These are phyloP conservation scores for Avahi laniger DNA, from an alignment of 2,797 vertebrate species.

Conservation along the genomic window DNA sequence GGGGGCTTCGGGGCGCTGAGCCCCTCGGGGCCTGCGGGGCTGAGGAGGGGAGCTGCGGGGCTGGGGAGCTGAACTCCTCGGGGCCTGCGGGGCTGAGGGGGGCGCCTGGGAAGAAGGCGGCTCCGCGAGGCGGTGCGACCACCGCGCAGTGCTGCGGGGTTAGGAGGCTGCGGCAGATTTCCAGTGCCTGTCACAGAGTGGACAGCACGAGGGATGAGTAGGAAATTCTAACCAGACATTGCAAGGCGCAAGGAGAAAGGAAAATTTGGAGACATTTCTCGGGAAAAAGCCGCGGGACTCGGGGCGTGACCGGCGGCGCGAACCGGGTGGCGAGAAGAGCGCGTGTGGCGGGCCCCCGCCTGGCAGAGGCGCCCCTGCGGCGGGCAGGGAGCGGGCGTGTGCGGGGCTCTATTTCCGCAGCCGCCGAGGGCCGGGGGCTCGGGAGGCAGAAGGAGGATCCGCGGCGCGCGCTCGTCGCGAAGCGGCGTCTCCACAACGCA, in stretches of 20 bases:
- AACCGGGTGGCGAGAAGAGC: neutral
- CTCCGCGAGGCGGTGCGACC: accelerated
- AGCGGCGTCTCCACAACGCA: no score
- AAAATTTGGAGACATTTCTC: neutral
- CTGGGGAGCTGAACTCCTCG: no score
- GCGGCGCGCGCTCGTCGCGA: no score
- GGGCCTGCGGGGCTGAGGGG: neutral
- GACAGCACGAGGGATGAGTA: neutral
- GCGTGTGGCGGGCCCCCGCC: neutral
- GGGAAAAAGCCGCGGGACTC: neutral
- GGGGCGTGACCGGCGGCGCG: neutral
- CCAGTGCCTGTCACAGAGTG: neutral
- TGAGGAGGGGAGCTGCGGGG: neutral
- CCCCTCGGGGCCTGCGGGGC: no score
- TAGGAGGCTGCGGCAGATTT: neutral
- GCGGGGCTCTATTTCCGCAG: neutral
- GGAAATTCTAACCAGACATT: no score
- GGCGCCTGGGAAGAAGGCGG: neutral
- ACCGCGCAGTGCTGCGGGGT: neutral
- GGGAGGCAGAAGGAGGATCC: neutral
- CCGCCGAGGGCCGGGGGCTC: neutral
- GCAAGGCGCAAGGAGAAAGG: neutral
- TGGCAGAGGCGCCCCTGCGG: neutral
- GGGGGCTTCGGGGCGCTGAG: no score
- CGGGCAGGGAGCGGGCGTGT: neutral